A percentile compares a stretch with the other conserved stretches of the same genome.
Conservation (phyloP, 2,797 vertebrate species). For the Nasua narica region DNA sequence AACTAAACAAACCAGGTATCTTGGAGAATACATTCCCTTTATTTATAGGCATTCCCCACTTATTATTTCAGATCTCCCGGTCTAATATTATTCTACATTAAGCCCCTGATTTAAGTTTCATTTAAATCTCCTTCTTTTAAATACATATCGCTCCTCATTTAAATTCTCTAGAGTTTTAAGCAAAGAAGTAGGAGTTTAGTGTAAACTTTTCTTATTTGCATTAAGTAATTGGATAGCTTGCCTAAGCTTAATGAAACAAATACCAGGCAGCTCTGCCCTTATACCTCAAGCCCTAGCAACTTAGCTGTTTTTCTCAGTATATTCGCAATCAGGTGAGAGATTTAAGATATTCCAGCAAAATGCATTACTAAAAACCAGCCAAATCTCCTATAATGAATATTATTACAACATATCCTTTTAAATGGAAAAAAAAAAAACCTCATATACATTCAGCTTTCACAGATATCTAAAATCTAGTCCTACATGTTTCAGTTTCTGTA, state of each 20-base stretch:
- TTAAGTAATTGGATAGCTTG: constrained; percentile 81
- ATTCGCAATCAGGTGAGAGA: constrained; percentile 47
- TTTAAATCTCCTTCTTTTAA: constrained; percentile 72
- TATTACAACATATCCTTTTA: constrained; percentile 46
- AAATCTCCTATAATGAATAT: constrained; percentile 66
- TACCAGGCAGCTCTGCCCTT: constrained; percentile 62
- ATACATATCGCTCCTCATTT: constrained; percentile 71
- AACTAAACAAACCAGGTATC: constrained; percentile 29
- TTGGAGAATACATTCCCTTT: constrained; percentile 21
- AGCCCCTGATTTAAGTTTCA: constrained; percentile 69
- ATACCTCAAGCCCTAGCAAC: constrained; percentile 63
- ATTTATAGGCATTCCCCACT: constrained; percentile 63
- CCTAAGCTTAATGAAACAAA: constrained; percentile 85
- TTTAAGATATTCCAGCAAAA: constrained; percentile 36
- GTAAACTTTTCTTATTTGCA: constrained; percentile 84
- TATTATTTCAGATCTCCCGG: constrained; percentile 53
- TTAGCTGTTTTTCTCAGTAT: constrained; percentile 44
- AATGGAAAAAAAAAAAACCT: not conserved
- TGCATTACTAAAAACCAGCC: constrained; percentile 69
- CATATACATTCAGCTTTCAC: constrained; percentile 4
- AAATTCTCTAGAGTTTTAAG: constrained; percentile 78
- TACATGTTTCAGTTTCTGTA: not conserved
- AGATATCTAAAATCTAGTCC: constrained; percentile 1
- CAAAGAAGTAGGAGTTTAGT: constrained; percentile 79
- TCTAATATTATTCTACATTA: constrained; percentile 69